Conservation (phyloP, 2,113 vertebrate species). For the Ctenomys sociabilis region DNA sequence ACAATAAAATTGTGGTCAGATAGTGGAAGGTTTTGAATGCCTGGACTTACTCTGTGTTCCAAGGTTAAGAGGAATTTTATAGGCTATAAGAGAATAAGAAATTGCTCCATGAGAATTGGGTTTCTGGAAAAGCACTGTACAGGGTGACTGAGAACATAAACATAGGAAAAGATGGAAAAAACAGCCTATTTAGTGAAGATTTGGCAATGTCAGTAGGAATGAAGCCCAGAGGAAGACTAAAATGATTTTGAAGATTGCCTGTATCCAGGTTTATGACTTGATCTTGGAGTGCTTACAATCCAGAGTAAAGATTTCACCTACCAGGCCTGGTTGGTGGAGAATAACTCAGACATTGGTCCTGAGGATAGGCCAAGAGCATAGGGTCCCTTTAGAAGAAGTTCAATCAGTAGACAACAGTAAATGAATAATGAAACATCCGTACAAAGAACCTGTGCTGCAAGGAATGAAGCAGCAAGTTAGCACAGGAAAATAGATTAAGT, state of each 20-base stretch:
- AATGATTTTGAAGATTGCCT: background rate
- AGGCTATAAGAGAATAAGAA: background rate
- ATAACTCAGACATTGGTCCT: background rate
- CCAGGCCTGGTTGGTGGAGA: background rate
- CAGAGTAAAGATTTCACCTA: background rate
- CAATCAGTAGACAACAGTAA: background rate
- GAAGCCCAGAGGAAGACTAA: background rate
- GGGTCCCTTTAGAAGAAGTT: background rate
- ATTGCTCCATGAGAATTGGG: background rate
- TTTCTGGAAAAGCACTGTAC: background rate
- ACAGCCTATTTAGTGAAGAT: background rate
- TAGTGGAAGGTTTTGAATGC: background rate
- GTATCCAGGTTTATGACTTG: background rate
- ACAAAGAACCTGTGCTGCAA: background rate
- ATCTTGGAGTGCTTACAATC: background rate
- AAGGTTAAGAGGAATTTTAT: background rate
- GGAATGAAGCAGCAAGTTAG: background rate
- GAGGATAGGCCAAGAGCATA: background rate
- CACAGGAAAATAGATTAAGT: background rate
- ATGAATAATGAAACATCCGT: background rate
- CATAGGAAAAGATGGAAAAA: background rate
- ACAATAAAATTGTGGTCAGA: background rate
- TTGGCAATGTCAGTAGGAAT: background rate
- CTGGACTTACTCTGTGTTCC: background rate
- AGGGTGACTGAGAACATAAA: background rate